phyloP scores from a whole-genome alignment of 2,888 invertebrate species.

The Caenorhabditis zanzibari region DNA sequence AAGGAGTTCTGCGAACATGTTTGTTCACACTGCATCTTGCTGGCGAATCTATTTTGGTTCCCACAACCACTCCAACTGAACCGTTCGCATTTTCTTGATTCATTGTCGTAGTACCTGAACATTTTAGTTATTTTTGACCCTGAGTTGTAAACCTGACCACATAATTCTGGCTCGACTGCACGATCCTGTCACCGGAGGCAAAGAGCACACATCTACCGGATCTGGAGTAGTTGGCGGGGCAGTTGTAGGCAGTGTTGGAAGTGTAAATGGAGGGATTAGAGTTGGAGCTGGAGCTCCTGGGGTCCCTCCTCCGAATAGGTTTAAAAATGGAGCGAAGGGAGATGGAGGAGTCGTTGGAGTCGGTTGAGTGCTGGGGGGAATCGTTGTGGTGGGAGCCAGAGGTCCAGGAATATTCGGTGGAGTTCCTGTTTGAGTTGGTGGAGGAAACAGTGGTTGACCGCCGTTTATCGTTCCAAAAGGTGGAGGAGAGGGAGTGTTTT shows the following conservation, averaged over 20 bases:
- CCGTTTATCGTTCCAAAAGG: conserved; percentile 65
- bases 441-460: conserved; percentile 56
- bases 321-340: conserved; percentile 70
- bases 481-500: conserved; percentile 50
- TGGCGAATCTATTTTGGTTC: conserved; percentile 72
- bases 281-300: conserved; percentile 47
- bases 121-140: neutral
- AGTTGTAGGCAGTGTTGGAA: conserved; percentile 62
- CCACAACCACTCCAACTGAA: conserved; percentile 77
- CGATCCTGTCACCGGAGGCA: conserved; percentile 74
- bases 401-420: conserved; percentile 29
- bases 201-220: conserved; percentile 62
- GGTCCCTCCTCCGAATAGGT: conserved; percentile 61
- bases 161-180: conserved; percentile 73
- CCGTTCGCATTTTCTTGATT: conserved; percentile 71
- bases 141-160: conserved; percentile 60
- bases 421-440: conserved; percentile 7
- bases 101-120: conserved; percentile 73
- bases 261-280: conserved; percentile 59
- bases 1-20: conserved; percentile 65
- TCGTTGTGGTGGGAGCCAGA: conserved; percentile 32
- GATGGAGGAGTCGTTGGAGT: conserved; percentile 55
- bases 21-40: conserved; percentile 70
- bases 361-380: conserved; percentile 7
- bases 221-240: conserved; percentile 63